These are phyloP conservation scores for Gryllus bimaculatus DNA, from an alignment of 1,140 invertebrate genomes.

Conservation along the genomic window DNA sequence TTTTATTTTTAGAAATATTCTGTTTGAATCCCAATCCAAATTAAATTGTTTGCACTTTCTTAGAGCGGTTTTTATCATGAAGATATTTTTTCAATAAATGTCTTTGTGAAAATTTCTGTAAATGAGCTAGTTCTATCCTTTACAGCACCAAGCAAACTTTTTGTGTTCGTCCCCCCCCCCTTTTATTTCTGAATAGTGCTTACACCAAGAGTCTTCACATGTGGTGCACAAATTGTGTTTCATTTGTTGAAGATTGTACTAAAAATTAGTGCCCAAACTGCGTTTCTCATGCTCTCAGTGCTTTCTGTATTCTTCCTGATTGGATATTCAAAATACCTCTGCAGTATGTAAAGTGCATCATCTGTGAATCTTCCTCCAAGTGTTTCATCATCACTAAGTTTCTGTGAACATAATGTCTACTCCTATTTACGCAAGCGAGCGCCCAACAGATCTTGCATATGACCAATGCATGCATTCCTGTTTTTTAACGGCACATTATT, in stretches of 20 bases:
- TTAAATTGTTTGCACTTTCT: neutral
- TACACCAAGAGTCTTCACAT: neutral
- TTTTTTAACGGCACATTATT: neutral
- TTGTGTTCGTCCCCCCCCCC: too few relatives aligned
- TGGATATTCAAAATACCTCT: neutral
- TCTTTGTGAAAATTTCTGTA: neutral
- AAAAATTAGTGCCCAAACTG: neutral
- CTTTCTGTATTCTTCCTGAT: slow-evolving; percentile 2
- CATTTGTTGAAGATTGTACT: neutral
- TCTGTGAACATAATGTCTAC: neutral
- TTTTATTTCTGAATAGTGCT: neutral
- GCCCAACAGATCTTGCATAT: neutral
- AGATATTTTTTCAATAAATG: neutral
- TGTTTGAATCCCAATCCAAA: neutral
- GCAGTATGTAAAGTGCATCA: neutral
- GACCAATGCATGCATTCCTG: neutral
- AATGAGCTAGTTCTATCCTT: neutral
- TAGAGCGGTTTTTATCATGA: neutral
- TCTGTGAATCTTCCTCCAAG: neutral
- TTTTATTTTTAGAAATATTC: neutral
- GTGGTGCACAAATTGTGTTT: neutral
- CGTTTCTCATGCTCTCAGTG: neutral
- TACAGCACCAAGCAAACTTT: neutral
- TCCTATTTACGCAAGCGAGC: neutral
- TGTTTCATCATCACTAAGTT: neutral